Base-by-base conservation (phyloP, 64 coral and sea anemone genomes). In the Trachythela sp. region DNA sequence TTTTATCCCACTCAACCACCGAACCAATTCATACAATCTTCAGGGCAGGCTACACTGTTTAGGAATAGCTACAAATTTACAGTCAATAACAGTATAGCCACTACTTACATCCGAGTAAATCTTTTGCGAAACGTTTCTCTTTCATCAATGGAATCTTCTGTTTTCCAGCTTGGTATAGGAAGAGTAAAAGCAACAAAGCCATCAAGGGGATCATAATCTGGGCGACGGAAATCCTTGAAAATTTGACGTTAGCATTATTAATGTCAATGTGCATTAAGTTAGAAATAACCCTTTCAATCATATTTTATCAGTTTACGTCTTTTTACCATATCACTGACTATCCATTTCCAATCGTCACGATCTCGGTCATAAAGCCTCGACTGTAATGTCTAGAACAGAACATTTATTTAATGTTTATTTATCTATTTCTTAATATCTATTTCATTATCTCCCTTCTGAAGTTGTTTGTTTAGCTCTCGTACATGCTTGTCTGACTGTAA, bases 331-430 rank as follows among this genome's bases (percentile, higher is more conserved):
- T 80, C 75, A 10, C 75, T 80, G 75, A 80, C 75, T 4, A 80
- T 80, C 75, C 75, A 80, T 80, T 80, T 80, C 75, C 75, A 80
- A 13, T 80, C 75, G 13, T 39, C 37, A 29, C 75, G 31, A 39
- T 37, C 75, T 0, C 37, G 31, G 75, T 80, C 75, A 18, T 37
- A 80, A 17, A 80, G 37, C 30, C 75, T 80, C 2, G 75, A 80
- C 33, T 80, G 75, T 18, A 80, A 38, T 35, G 75, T 37, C 75
- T 80, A 38, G 13, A 80, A 37, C 9, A 35, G 30, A 2, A 80
- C 8, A 15, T 39, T 0, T 18, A 8, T 80, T 37, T 11, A 0
- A 80, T 37, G 9, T 35, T 2, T 35, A 35, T 80, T 36, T 68
- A n/a, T 68, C 3, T 68, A 31, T n/a, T n/a, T 68, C n/a, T n/a